Conservation (phyloP, 2,797 vertebrate species). For the Huso huso region DNA sequence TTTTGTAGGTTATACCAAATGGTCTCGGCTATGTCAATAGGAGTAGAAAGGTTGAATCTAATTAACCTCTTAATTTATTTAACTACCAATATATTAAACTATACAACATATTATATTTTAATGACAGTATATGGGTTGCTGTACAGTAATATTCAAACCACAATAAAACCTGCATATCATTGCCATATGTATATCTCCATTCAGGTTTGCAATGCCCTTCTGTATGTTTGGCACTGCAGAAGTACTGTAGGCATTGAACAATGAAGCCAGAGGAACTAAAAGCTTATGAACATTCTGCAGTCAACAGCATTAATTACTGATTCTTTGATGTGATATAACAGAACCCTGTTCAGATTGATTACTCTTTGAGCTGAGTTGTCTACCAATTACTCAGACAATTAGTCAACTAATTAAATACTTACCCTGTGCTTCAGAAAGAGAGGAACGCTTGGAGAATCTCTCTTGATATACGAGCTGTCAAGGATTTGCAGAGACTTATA, state of each 20-base stretch:
- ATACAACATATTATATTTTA: too few species aligned
- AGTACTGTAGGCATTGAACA: slow-evolving; percentile 30
- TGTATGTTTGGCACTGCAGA: neutral
- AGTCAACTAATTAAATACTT: slow-evolving; percentile 99
- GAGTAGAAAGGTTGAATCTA: too few species aligned
- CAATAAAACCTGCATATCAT: too few species aligned
- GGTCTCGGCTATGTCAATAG: too few species aligned
- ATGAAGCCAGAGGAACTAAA: slow-evolving; percentile 42
- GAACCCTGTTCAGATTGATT: slow-evolving; percentile 98
- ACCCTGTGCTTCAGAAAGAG: slow-evolving; percentile 92
- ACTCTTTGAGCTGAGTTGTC: slow-evolving; percentile 98
- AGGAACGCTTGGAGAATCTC: slow-evolving; percentile 67
- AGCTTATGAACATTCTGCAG: slow-evolving; percentile 58
- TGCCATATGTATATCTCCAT: too few species aligned
- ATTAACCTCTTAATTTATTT: too few species aligned
- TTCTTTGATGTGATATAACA: slow-evolving; percentile 97
- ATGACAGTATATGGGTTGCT: too few species aligned
- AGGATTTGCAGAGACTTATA: slow-evolving; percentile 48
- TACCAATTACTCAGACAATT: slow-evolving; percentile 99
- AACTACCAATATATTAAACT: too few species aligned
- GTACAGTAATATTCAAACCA: too few species aligned
- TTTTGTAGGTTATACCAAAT: too few species aligned
- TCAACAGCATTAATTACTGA: slow-evolving; percentile 94
- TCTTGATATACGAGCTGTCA: slow-evolving; percentile 81
- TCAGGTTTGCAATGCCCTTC: neutral